Conservation (phyloP, 1,140 invertebrate species). For the Formica selysi region DNA sequence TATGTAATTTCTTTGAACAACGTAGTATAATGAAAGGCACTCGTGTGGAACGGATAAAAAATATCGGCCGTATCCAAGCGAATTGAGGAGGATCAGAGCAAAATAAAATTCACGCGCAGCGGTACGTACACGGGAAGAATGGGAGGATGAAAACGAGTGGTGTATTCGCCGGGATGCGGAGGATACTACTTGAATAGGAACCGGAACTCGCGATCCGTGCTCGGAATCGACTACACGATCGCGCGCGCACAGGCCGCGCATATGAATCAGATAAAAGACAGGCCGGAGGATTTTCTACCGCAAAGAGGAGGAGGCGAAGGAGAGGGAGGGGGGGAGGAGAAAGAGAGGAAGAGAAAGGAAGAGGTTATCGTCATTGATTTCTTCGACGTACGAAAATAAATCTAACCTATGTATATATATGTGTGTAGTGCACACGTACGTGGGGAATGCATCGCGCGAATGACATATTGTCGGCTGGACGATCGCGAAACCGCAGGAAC, state of each 20-base stretch:
- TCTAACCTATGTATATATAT: conserved; percentile 30
- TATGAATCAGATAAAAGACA: conserved; percentile 75
- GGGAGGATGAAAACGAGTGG: conserved; percentile 27
- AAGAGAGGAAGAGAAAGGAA: not conserved
- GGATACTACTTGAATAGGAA: conserved; percentile 80
- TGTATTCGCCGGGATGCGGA: conserved; percentile 53
- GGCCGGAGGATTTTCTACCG: conserved; percentile 39
- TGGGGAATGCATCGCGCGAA: conserved; percentile 2
- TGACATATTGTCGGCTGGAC: not conserved
- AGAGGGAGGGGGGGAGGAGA: not conserved
- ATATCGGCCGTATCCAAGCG: not conserved
- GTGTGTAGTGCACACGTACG: not conserved
- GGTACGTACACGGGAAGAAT: not conserved
- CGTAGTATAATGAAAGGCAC: not conserved
- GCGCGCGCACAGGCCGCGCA: conserved; percentile 76
- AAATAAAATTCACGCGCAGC: conserved; percentile 8
- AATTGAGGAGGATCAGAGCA: not conserved
- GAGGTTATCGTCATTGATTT: conserved; percentile 74
- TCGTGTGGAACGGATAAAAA: not conserved
- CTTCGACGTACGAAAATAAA: conserved; percentile 69
- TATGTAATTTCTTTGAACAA: not conserved
- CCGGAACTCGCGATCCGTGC: conserved; percentile 82
- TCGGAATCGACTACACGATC: conserved; percentile 81
- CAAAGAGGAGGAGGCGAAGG: not conserved
- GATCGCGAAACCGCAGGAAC: conserved; percentile 57